Conservation (phyloP, 1,140 invertebrate species). For the Globodera rostochiensis region DNA sequence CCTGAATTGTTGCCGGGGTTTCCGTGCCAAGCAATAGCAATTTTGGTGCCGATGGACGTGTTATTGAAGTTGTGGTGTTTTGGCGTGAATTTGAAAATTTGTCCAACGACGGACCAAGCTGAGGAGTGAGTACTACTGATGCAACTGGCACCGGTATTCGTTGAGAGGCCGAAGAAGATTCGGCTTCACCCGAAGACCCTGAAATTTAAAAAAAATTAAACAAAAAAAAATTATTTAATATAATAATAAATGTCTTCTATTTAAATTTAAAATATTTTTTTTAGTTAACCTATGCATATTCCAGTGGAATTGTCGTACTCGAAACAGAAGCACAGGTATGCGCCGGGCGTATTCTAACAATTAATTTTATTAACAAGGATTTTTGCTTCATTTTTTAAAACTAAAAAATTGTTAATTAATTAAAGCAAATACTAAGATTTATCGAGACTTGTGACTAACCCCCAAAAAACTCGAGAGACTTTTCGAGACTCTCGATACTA, state of each 20-base stretch:
- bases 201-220: conserved; percentile 12
- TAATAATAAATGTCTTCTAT: too few species aligned
- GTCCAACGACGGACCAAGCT: conserved; percentile 28
- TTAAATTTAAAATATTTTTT: neutral
- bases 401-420: too few species aligned
- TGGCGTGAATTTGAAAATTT: neutral
- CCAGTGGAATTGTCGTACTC: conserved; percentile 56
- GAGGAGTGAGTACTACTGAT: conserved; percentile 38
- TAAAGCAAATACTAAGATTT: too few species aligned
- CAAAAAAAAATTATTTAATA: neutral
- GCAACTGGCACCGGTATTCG: conserved; percentile 30
- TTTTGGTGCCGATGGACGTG: conserved; percentile 15
- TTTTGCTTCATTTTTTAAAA: too few species aligned
- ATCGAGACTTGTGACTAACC: too few species aligned
- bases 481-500: too few species aligned
- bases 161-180: neutral
- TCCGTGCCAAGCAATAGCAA: conserved; percentile 32
- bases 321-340: conserved; percentile 56
- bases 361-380: neutral
- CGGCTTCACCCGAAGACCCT: conserved; percentile 8
- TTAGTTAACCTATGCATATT: conserved; percentile 32
- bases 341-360: conserved; percentile 49
- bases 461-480: too few species aligned
- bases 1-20: conserved; percentile 37
- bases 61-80: conserved; percentile 31